Percentiles rank a stretch among this genome's conserved stretches.
These are phyloP conservation scores for Platalea minor DNA, from an alignment of 2,797 vertebrate genomes.

Conservation along the genomic window DNA sequence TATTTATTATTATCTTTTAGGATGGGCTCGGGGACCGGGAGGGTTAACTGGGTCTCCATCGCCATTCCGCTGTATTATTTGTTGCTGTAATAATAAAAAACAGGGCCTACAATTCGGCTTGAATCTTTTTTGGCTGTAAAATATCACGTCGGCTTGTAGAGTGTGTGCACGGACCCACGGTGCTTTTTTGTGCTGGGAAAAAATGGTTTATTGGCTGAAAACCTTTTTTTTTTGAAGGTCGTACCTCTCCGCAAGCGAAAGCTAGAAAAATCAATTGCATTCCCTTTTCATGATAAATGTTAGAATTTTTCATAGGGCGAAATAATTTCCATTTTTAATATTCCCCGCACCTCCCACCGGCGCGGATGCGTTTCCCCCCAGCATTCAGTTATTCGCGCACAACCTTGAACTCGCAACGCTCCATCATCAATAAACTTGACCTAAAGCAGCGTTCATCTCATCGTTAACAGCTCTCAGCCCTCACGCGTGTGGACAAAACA, in stretches of 20 bases:
- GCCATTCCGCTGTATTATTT: neutral
- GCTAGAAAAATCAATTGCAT: neutral
- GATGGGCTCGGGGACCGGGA: neutral
- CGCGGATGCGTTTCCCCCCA: neutral
- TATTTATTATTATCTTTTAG: neutral
- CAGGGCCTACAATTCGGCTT: conserved; percentile 34
- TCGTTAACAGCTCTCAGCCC: neutral
- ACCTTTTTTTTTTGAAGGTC: neutral
- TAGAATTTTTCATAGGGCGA: neutral
- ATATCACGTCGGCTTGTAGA: neutral
- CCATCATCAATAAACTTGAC: conserved; percentile 53
- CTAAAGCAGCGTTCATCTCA: neutral
- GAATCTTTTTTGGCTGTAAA: conserved; percentile 5
- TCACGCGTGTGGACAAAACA: neutral
- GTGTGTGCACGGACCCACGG: neutral
- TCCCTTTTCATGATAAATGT: neutral
- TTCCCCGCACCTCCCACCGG: neutral
- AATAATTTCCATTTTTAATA: neutral
- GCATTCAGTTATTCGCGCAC: neutral
- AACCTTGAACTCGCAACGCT: conserved; percentile 36
- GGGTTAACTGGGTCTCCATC: conserved; percentile 4
- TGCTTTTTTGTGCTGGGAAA: neutral
- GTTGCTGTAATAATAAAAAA: conserved; percentile 30
- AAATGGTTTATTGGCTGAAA: neutral
- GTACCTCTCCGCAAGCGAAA: neutral